Percentiles rank a stretch among this genome's conserved stretches.
phyloP scores from a whole-genome alignment of 2,888 invertebrate species.

The Tinea semifulvella region DNA sequence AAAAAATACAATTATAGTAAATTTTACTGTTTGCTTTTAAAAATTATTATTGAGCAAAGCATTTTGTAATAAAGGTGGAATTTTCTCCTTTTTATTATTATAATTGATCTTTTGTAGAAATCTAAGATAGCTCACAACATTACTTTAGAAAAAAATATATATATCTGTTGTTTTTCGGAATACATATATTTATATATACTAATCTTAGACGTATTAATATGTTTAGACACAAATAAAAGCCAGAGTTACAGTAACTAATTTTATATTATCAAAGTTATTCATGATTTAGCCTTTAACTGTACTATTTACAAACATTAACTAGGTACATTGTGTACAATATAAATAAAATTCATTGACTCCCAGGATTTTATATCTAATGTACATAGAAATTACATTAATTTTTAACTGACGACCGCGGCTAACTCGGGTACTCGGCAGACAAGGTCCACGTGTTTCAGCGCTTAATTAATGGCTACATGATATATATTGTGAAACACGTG shows the following conservation, averaged over 20 bases:
- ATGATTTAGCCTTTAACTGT: constrained; percentile 66
- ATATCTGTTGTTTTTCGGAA: too few relatives aligned
- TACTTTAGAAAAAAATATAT: too few relatives aligned
- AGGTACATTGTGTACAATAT: constrained; percentile 59
- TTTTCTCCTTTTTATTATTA: too few relatives aligned
- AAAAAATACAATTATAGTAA: too few relatives aligned
- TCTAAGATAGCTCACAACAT: too few relatives aligned
- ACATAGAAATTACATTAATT: constrained; percentile 30
- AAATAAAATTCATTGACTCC: constrained; percentile 65
- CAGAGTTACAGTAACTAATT: constrained; percentile 54
- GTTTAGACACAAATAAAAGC: constrained; percentile 43
- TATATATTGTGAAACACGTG: constrained; percentile 5
- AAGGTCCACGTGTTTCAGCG: neutral
- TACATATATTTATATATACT: too few relatives aligned
- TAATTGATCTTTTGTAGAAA: too few relatives aligned
- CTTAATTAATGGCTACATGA: neutral
- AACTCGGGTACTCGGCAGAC: too few relatives aligned
- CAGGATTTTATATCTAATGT: constrained; percentile 49
- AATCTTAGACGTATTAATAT: too few relatives aligned
- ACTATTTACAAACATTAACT: constrained; percentile 63
- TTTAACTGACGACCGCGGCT: constrained; percentile 9
- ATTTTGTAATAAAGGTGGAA: too few relatives aligned
- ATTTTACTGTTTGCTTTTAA: too few relatives aligned
- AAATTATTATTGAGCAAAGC: too few relatives aligned
- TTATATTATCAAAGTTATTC: constrained; percentile 64